A percentile compares a stretch with the other conserved stretches of the same genome.
Conservation (phyloP, 1,140 invertebrate species). For the Drosophila neocordata region DNA sequence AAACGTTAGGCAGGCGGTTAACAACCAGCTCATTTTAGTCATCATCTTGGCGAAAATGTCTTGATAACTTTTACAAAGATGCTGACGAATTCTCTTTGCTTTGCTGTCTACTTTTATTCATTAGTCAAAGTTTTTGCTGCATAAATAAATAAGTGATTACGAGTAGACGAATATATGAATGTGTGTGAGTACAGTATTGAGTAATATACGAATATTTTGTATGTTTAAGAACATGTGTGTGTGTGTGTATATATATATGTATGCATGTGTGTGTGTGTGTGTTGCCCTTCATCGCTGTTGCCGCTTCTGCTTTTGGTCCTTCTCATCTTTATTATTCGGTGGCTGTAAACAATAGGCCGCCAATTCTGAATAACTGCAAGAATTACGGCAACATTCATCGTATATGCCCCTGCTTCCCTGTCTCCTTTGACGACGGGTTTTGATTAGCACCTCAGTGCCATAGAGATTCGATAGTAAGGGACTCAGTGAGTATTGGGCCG, state of each 20-base stretch:
- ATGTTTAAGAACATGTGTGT: constrained; percentile 18
- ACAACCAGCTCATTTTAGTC: constrained; percentile 60
- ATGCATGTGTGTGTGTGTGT: constrained; percentile 9
- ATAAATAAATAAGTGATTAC: constrained; percentile 77
- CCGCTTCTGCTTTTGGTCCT: not conserved
- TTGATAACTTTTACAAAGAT: constrained; percentile 28
- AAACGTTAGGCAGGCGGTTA: constrained; percentile 43
- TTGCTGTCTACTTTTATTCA: constrained; percentile 73
- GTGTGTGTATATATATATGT: constrained; percentile 1
- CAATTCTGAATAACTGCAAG: constrained; percentile 57
- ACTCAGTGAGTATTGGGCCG: constrained; percentile 27
- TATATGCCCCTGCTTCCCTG: constrained; percentile 49
- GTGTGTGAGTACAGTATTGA: constrained; percentile 6
- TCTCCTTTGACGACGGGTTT: constrained; percentile 54
- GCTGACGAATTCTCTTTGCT: constrained; percentile 51
- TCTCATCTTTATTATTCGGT: constrained; percentile 2
- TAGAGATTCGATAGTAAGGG: constrained; percentile 56
- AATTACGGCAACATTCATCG: constrained; percentile 61
- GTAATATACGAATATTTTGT: constrained; percentile 17
- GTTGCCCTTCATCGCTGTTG: not conserved
- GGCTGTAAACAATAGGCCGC: constrained; percentile 54
- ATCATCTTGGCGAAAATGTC: constrained; percentile 40
- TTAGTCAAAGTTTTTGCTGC: constrained; percentile 76
- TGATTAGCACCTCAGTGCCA: constrained; percentile 50
- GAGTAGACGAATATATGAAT: constrained; percentile 42